Conservation (phyloP, 35 echinoderm and acorn worm species). For the Heliocidaris erythrogramma region DNA sequence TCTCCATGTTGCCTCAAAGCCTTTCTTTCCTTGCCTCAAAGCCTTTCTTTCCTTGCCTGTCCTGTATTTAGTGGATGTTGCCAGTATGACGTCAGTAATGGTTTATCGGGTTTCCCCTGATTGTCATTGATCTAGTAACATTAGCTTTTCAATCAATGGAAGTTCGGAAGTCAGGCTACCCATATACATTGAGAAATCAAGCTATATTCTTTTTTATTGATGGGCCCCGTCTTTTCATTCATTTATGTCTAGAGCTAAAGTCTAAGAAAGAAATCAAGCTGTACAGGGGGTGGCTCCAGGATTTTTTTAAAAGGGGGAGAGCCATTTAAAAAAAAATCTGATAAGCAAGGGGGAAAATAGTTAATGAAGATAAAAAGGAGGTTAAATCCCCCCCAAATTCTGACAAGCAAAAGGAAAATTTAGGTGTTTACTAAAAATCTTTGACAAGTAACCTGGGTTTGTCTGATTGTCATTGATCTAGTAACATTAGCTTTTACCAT, state of each 20-base stretch:
- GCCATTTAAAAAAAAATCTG: no score
- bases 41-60: neutral
- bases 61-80: neutral
- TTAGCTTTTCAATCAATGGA: slow-evolving; percentile 31
- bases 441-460: no score
- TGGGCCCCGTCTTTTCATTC: neutral
- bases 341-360: no score
- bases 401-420: no score
- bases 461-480: no score
- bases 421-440: no score
- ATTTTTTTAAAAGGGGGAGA: no score
- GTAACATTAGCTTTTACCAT: no score
- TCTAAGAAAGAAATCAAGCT: neutral
- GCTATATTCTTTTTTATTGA: neutral
- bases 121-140: slow-evolving; percentile 27
- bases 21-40: neutral
- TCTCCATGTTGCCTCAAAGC: neutral
- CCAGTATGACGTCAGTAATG: slow-evolving; percentile 28
- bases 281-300: neutral
- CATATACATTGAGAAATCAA: neutral
- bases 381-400: no score
- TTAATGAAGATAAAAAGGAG: no score
- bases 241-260: neutral
- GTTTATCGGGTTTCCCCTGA: neutral
- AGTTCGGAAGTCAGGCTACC: neutral